A percentile compares a stretch with the other conserved stretches of the same genome.
These are phyloP conservation scores for Ectemnius continuus DNA, from an alignment of 2,888 invertebrate genomes.

Conservation along the genomic window DNA sequence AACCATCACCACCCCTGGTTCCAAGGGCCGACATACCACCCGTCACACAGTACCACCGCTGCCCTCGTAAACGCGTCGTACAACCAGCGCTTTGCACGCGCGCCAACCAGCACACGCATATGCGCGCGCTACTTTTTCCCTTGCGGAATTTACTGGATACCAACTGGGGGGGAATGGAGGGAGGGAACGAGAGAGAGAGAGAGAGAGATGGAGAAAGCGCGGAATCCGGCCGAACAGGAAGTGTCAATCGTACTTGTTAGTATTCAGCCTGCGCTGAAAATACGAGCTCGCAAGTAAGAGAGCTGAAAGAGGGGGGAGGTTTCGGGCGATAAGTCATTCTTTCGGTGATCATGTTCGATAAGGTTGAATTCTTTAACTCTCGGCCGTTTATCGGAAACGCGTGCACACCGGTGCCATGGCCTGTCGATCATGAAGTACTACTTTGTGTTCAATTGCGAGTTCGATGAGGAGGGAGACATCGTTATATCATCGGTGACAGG, in stretches of 20 bases:
- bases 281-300: not conserved
- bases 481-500: constrained; percentile 49
- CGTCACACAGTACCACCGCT: constrained; percentile 19
- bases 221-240: constrained; percentile 4
- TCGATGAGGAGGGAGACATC: constrained; percentile 39
- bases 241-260: not conserved
- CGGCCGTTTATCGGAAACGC: constrained; percentile 12
- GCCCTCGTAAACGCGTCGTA: constrained; percentile 59
- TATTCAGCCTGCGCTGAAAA: too few species aligned
- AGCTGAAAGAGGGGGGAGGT: too few species aligned
- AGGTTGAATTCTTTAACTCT: constrained; percentile 2
- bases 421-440: constrained; percentile 34
- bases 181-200: constrained; percentile 18
- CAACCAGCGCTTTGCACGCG: constrained; percentile 22
- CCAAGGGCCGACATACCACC: constrained; percentile 21
- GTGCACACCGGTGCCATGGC: constrained; percentile 8
- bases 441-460: constrained; percentile 20
- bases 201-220: constrained; percentile 25
- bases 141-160: too few species aligned
- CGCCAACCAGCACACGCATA: constrained; percentile 29
- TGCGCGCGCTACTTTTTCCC: constrained; percentile 1
- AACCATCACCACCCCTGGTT: constrained; percentile 47
- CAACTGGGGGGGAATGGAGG: too few species aligned
- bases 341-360: too few species aligned
- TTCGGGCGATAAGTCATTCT: too few species aligned